phyloP scores from a whole-genome alignment of 2,797 vertebrate genomes.

The Pampus argenteus region DNA sequence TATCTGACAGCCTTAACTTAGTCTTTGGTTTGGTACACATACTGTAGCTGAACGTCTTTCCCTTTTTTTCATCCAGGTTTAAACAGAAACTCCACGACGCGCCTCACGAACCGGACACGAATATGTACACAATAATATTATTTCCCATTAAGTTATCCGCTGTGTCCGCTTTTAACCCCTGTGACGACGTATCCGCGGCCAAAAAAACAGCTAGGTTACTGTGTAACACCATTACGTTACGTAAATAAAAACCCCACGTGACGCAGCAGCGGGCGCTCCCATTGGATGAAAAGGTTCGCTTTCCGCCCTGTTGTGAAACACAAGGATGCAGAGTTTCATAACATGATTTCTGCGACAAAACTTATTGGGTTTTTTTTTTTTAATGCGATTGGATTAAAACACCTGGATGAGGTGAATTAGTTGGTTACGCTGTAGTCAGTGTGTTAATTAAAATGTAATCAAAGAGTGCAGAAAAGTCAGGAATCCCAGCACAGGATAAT shows the following conservation, averaged over 20 bases:
- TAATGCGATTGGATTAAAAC: not conserved
- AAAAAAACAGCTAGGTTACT: constrained; percentile 62
- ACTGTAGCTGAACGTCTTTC: constrained; percentile 32
- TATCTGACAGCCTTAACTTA: constrained; percentile 40
- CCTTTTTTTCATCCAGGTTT: constrained; percentile 32
- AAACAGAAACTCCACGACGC: constrained; percentile 40
- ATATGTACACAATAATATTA: not conserved
- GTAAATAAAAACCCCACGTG: constrained; percentile 87
- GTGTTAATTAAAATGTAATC: not conserved
- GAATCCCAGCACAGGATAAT: constrained; percentile 47
- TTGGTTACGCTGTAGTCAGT: fast-evolving
- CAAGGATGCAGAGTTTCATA: constrained; percentile 83
- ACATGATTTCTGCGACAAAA: constrained; percentile 62
- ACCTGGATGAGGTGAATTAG: fast-evolving
- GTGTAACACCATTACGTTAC: constrained; percentile 82
- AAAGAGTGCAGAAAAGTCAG: not conserved
- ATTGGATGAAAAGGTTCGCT: constrained; percentile 79
- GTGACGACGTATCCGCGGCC: constrained; percentile 6
- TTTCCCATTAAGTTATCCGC: not conserved
- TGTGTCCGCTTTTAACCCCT: constrained; percentile 46
- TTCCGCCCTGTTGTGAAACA: constrained; percentile 88
- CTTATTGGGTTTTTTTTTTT: not conserved
- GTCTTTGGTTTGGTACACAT: constrained; percentile 55
- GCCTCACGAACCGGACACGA: not conserved
- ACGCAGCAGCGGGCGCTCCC: constrained; percentile 30